Evolutionary conservation across 2,797 vertebrate species (phyloP), one percentile per base, ranked within the genome.

Genomic region (Channa striata): DNA sequence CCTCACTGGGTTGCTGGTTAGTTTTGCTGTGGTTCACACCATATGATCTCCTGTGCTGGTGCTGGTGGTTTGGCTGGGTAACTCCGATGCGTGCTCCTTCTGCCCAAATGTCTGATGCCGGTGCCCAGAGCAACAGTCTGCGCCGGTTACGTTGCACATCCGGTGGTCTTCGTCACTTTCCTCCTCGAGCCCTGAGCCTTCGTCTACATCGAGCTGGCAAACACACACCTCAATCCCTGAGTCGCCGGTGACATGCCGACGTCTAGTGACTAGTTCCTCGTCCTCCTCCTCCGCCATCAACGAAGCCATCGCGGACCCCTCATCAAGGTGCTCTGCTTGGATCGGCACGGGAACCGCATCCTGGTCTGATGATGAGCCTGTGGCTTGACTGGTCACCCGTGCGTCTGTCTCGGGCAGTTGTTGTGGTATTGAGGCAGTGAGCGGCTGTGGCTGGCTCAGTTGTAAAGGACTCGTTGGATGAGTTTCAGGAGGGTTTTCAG

Each of bases 201-300:
- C 94, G 0, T 93, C 93, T 0, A 85, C 78, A 0, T 95, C 94
- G 74, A 95, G 80, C 69, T 88, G 93, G 81, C 95, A 95, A 44
- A 95, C 91, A 9, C 95, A 95, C 73, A 95, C 93, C 86, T 95
- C 94, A 3, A 95, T 95, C 72, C 95, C 95, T 2, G 95, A 95
- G 89, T 95, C 95, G 1, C 95, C 94, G 0, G 95, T 95, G 43
- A 95, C 92, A 0, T 95, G 94, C 23, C 95, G 91, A n/a, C 93
- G 92, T 0, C 94, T 90, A 14, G 92, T 93, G 76, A 91, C 43
- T 1, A 92, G 85, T 77, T 95, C 94, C 37, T 94, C 91, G 0
- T 90, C 90, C 11, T 85, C 75, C 4, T 85, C 86, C 1, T 42
- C 76, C 10, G 76, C 56, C 72, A 70, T 70, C 37, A 82, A 8